Base-by-base conservation (phyloP, 1,140 invertebrate species). In the Pantala flavescens region DNA sequence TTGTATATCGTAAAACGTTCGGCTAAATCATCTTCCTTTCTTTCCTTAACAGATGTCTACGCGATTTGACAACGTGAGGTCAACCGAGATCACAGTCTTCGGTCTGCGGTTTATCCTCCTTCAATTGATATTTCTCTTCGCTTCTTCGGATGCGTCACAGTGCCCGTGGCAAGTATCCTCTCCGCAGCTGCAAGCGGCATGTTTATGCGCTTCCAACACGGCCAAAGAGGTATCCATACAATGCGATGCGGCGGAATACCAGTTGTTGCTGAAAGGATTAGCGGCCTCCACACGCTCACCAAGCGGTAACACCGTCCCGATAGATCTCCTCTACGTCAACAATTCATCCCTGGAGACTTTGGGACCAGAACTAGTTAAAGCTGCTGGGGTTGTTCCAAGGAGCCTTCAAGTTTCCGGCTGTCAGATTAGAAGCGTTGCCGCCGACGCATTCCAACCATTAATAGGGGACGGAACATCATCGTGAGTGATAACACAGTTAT, bases 261-360 rank as follows among this genome's bases (percentile, higher is more conserved):
- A 85, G 9, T 83, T 87, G 72, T 84, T 97, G 16, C 79, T 95
- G 42, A 63, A 63, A 21, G 49, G 49, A 63, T 21, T 63, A 63
- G 83, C 86, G 73, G 90, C 91, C 0, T 84, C 96, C 77, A 77
- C 79, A 42, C 73, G 89, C 88, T 79, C 87, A 86, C 74, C 90
- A 89, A 82, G 88, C 89, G 11, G 83, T 85, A 73, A 84, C 87
- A 78, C 87, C 86, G 74, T 80, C n/a, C 84, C 88, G 0, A 84
- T 96, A 71, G 94, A 96, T 81, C 83, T 96, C 70, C 87, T 97
- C 21, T 96, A 96, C 80, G 86, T 97, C 14, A 94, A 95, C 82
- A 96, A 96, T 82, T 92, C 92, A 23, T 91, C 91, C 2, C 88
- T 96, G 28, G 85, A 85, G 7, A 84, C 83, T 70, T 82, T 94